Evolutionary conservation across 2,888 invertebrate genomes (phyloP).

Genomic region (Athalia rosae): DNA sequence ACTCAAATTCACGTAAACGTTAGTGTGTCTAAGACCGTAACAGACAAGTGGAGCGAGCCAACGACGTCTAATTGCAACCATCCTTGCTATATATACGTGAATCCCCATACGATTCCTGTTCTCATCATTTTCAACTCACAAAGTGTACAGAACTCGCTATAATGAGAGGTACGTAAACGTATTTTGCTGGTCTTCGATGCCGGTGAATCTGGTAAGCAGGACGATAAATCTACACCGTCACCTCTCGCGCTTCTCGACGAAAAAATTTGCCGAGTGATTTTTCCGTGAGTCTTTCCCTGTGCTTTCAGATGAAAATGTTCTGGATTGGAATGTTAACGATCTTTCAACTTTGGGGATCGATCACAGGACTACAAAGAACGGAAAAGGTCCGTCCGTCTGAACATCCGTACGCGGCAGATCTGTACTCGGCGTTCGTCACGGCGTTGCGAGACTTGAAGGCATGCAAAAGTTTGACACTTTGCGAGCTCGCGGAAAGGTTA

Average conservation of each 20-base stretch:
- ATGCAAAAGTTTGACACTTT: constrained; percentile 55
- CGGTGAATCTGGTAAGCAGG: constrained; percentile 18
- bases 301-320: constrained; percentile 40
- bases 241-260: no score
- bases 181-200: constrained; percentile 28
- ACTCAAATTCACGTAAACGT: constrained; percentile 42
- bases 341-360: constrained; percentile 31
- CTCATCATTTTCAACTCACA: constrained; percentile 13
- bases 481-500: constrained; percentile 54
- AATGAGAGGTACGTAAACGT: constrained; percentile 14
- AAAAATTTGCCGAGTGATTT: background rate
- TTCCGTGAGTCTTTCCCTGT: background rate
- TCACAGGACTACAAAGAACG: constrained; percentile 11
- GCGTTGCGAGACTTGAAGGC: constrained; percentile 50
- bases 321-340: constrained; percentile 35
- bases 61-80: constrained; percentile 23
- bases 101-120: background rate
- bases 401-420: constrained; percentile 2
- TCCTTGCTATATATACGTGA: constrained; percentile 19
- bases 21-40: constrained; percentile 43
- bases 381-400: constrained; percentile 26
- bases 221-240: background rate
- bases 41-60: constrained; percentile 50
- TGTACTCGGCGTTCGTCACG: constrained; percentile 50
- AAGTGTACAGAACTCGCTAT: constrained; percentile 8